Evolutionary conservation across 2,797 vertebrate genomes (phyloP), one percentile per base, ranked within the genome.

Genomic region (Synaphobranchus kaupii): DNA sequence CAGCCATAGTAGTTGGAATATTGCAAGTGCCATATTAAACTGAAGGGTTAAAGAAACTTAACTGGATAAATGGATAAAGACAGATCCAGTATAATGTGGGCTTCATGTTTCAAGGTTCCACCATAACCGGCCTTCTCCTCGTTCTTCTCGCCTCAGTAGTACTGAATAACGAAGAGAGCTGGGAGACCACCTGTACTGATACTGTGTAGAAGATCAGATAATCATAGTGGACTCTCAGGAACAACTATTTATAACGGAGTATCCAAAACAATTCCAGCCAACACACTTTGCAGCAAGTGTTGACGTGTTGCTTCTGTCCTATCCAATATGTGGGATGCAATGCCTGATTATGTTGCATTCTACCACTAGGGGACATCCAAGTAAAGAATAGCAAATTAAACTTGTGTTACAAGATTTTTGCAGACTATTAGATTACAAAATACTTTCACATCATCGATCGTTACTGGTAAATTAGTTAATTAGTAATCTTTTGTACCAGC

Each of bases 291-390:
- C 47, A 81, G 47, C 47, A 48, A 81, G 78, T 81, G 78, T 25
- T 81, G 78, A 81, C 78, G 44, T 81, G 78, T 81, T 50, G 22
- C 78, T 50, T n/a, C 47, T 48, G 44, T 81, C 73, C 39, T 20
- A 47, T 78, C 44, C 47, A 50, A n/a, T n/a, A 13, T n/a, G 22
- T n/a, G 22, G 78, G 47, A 52, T 31, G 73, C 47, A 28, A 8
- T 20, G 13, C 20, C 66, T 54, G 31, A 28, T 10, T 82, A 44
- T 78, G 31, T 39, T 58, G 13, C 22, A 20, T 13, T 71, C 48
- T 31, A 76, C 50, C 85, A 86, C 68, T 78, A 86, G 85, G 68
- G 50, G 85, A 22, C 68, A 78, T 2, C 71, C 56, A 9, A 78
- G 44, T 50, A 47, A 78, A 78, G 73, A 47, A 48, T 48, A 22